Conservation (phyloP, 2,113 vertebrate genomes). For the Scatophagus argus region DNA sequence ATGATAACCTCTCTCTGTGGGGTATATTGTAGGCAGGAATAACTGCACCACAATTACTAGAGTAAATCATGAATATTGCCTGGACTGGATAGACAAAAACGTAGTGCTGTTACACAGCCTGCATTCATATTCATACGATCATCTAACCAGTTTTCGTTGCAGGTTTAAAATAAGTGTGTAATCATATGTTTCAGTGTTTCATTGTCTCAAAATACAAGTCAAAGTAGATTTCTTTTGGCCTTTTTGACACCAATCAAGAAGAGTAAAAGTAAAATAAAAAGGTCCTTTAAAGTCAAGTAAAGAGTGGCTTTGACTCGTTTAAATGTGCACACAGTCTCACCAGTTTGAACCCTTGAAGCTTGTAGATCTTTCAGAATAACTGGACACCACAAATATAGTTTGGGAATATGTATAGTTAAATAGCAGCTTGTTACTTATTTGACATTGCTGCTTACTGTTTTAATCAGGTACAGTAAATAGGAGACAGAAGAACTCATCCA, state of each 20-base stretch:
- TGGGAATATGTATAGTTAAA: neutral
- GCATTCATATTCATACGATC: neutral
- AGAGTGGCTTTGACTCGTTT: neutral
- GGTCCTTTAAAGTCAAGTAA: neutral
- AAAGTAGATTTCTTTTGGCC: neutral
- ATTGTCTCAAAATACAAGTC: neutral
- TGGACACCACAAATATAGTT: neutral
- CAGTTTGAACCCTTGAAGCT: neutral
- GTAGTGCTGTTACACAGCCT: neutral
- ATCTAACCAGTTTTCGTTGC: neutral
- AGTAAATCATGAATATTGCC: neutral
- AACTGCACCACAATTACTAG: neutral
- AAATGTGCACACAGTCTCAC: neutral
- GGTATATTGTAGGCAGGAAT: neutral
- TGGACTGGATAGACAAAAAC: neutral
- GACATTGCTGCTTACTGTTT: neutral
- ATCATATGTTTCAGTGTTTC: neutral
- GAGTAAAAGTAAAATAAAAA: too few relatives aligned
- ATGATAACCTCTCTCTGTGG: neutral
- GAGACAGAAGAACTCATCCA: constrained; percentile 39
- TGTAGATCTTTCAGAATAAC: neutral
- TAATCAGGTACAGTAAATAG: constrained; percentile 11
- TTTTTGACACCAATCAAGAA: neutral
- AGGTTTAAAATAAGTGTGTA: neutral
- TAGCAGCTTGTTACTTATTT: neutral